A percentile compares a stretch with the other conserved stretches of the same genome.
phyloP scores from a whole-genome alignment of 2,113 vertebrate species.

The Hystrix brachyura region DNA sequence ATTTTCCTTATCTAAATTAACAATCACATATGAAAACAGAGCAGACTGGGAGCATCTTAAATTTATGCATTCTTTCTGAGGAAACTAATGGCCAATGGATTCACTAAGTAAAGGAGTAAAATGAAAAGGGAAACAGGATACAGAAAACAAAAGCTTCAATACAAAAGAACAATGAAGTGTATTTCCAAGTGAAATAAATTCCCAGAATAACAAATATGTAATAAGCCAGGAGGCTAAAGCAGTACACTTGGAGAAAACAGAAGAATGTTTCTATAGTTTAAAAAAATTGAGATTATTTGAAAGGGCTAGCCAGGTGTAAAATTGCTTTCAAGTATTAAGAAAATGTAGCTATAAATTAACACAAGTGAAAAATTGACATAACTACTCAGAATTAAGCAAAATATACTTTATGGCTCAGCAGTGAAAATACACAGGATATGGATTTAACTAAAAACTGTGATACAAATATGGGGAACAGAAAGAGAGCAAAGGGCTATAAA shows the following conservation, averaged over 20 bases:
- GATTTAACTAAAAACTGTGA: constrained; percentile 59
- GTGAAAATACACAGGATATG: constrained; percentile 5
- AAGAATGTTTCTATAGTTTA: constrained; percentile 1
- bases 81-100: constrained; percentile 8
- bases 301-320: constrained; percentile 39
- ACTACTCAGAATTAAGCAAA: constrained; percentile 45
- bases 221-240: not conserved
- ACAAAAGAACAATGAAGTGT: not conserved
- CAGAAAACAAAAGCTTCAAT: constrained; percentile 40
- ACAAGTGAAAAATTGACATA: constrained; percentile 2
- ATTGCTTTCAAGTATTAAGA: constrained; percentile 12
- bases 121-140: not conserved
- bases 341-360: constrained; percentile 12
- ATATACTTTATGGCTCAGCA: not conserved
- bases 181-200: not conserved
- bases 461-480: not conserved
- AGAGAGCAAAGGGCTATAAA: not conserved
- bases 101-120: not conserved
- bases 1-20: constrained; percentile 20
- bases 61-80: constrained; percentile 39
- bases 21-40: not conserved
- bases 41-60: not conserved
- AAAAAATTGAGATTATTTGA: constrained; percentile 30
- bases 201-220: constrained; percentile 2
- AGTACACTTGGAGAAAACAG: not conserved